A percentile compares a stretch with the other conserved stretches of the same genome.
Evolutionary conservation across 2,797 vertebrate genomes (phyloP).

Genomic region (Gymnodraco acuticeps): DNA sequence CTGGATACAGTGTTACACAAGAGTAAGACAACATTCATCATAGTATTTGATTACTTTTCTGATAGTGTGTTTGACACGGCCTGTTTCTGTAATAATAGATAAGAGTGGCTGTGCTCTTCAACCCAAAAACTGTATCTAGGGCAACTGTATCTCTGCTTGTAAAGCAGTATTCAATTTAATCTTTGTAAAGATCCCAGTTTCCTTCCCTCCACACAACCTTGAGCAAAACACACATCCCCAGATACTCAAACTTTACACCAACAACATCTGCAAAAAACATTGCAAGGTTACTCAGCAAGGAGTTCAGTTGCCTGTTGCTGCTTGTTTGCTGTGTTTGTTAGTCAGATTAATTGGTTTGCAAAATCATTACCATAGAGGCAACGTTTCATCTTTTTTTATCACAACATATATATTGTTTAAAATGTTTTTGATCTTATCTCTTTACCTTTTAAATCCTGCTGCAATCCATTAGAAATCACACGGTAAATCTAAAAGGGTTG

Average conservation of each 20-base stretch:
- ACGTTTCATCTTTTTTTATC: neutral
- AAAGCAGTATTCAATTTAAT: neutral
- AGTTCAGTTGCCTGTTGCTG: neutral
- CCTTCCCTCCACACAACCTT: neutral
- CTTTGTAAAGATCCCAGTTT: neutral
- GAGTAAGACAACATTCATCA: neutral
- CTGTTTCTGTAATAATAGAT: neutral
- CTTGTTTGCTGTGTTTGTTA: neutral
- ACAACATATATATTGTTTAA: neutral
- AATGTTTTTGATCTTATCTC: neutral
- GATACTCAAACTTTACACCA: neutral
- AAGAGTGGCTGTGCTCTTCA: neutral
- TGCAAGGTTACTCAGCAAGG: neutral
- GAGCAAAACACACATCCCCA: neutral
- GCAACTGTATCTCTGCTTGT: neutral
- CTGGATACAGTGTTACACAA: neutral
- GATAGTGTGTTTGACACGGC: neutral
- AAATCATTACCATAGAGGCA: neutral
- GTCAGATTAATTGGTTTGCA: neutral
- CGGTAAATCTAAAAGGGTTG: neutral
- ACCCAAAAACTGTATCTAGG: constrained; percentile 2
- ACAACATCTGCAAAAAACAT: neutral
- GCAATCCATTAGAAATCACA: neutral
- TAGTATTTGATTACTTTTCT: neutral
- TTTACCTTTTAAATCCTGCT: neutral